A percentile compares a stretch with the other conserved stretches of the same genome.
phyloP scores from a whole-genome alignment of 2,888 invertebrate genomes.

The Criorhina ranunculi region DNA sequence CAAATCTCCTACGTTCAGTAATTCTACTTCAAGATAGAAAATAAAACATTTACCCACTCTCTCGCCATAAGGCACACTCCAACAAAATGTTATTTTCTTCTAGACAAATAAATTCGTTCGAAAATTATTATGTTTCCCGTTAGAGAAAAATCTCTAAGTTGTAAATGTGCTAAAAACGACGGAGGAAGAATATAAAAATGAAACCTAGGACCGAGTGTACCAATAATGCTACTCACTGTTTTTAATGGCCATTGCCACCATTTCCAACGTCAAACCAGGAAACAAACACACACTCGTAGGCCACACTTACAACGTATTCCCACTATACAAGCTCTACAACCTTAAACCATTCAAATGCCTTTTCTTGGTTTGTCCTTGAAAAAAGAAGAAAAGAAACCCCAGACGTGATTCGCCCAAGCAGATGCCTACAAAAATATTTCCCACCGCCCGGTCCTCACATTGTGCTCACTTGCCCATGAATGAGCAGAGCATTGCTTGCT shows the following conservation, averaged over 20 bases:
- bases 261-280: slow-evolving; percentile 4
- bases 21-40: background rate
- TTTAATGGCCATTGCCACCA: slow-evolving; percentile 51
- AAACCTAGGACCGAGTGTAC: slow-evolving; percentile 38
- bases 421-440: slow-evolving; percentile 34
- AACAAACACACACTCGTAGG: background rate
- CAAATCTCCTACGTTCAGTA: background rate
- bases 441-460: background rate
- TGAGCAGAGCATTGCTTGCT: slow-evolving; percentile 43
- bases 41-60: slow-evolving; percentile 1
- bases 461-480: slow-evolving; percentile 44
- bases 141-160: slow-evolving; percentile 15
- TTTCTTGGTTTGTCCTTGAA: slow-evolving; percentile 28
- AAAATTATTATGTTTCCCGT: slow-evolving; percentile 47
- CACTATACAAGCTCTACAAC: background rate
- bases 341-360: slow-evolving; percentile 41
- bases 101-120: slow-evolving; percentile 30
- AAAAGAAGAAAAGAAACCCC: slow-evolving; percentile 30
- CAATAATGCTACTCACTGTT: slow-evolving; percentile 58
- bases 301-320: background rate
- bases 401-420: slow-evolving; percentile 32
- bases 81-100: slow-evolving; percentile 14
- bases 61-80: background rate
- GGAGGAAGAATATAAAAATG: slow-evolving; percentile 7
- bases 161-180: slow-evolving; percentile 29